Conservation (phyloP, 92 coral and sea anemone species). For the Epizoanthus ramosus region DNA sequence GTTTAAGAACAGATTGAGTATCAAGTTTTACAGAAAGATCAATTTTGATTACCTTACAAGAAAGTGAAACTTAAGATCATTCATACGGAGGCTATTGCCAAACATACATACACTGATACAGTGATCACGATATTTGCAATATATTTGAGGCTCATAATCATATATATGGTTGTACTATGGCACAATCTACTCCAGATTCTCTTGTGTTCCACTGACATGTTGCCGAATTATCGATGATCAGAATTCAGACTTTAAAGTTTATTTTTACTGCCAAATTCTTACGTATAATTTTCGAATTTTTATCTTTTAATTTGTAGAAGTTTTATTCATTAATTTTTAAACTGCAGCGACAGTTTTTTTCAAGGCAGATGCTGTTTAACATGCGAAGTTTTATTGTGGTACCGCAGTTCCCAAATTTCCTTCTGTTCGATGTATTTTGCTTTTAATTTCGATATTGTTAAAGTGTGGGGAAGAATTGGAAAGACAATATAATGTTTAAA, state of each 20-base stretch:
- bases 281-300: slow-evolving; percentile 3
- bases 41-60: neutral
- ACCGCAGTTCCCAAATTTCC: neutral
- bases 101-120: no score
- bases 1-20: neutral
- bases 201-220: neutral
- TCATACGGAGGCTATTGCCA: neutral
- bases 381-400: neutral
- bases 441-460: slow-evolving; percentile 15
- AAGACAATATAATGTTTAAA: neutral
- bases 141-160: neutral
- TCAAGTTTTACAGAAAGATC: slow-evolving; percentile 31
- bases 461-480: neutral
- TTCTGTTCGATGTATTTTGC: slow-evolving; percentile 12
- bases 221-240: slow-evolving; percentile 17
- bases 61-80: slow-evolving; percentile 15
- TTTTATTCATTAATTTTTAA: slow-evolving; percentile 23
- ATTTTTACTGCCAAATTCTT: neutral
- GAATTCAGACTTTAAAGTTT: slow-evolving; percentile 1
- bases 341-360: slow-evolving; percentile 7
- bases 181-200: neutral
- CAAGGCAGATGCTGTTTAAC: slow-evolving; percentile 8
- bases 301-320: neutral
- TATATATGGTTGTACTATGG: neutral
- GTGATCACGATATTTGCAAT: no score